These are phyloP conservation scores for Siderastrea siderea DNA, from an alignment of 92 coral and sea anemone species.

Conservation along the genomic window DNA sequence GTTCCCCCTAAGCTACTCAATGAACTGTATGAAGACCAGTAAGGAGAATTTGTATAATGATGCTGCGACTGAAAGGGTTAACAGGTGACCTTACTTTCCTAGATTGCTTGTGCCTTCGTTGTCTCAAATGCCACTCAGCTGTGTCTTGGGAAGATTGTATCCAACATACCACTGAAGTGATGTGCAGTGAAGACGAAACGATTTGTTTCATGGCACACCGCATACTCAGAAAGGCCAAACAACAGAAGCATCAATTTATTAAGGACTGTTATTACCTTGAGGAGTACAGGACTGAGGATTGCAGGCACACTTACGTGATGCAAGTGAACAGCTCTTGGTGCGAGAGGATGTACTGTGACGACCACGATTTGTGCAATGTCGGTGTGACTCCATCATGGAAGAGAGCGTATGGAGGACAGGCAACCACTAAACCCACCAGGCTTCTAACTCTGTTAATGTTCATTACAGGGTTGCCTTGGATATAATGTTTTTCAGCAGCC, in stretches of 20 bases:
- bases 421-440: neutral
- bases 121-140: conserved; percentile 2
- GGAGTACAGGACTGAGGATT: neutral
- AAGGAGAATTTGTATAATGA: too few relatives aligned
- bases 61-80: too few relatives aligned
- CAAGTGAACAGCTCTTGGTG: conserved; percentile 27
- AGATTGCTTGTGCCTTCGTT: conserved; percentile 29
- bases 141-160: conserved; percentile 37
- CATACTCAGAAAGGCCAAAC: neutral
- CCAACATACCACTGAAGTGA: neutral
- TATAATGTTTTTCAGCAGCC: too few relatives aligned
- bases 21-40: too few relatives aligned
- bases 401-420: neutral
- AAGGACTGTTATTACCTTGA: conserved; percentile 21
- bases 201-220: conserved; percentile 27
- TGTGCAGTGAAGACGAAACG: neutral
- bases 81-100: neutral
- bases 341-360: conserved; percentile 23
- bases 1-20: too few relatives aligned
- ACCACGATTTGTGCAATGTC: conserved; percentile 3
- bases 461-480: too few relatives aligned
- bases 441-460: neutral
- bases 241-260: conserved; percentile 1
- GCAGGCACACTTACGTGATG: conserved; percentile 1
- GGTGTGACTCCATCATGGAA: conserved; percentile 35